A percentile compares a stretch with the other conserved stretches of the same genome.
Evolutionary conservation across 2,797 vertebrate genomes (phyloP).

Genomic region (Rachycentron canadum): DNA sequence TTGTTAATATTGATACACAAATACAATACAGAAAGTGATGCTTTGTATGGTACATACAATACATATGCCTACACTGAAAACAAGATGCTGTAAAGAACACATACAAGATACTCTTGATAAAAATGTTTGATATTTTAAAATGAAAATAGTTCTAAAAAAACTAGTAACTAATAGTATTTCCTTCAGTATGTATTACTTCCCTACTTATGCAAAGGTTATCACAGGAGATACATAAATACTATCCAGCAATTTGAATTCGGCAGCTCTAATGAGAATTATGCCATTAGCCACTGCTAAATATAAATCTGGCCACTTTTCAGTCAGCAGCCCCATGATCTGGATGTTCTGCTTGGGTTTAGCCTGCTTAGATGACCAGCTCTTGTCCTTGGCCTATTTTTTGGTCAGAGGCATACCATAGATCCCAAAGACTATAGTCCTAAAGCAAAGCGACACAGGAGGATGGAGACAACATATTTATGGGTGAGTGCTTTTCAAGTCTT

Average conservation of each 20-base stretch:
- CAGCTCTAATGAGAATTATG: conserved; percentile 38
- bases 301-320: conserved; percentile 57
- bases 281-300: conserved; percentile 41
- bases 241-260: conserved; percentile 7
- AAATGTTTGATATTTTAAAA: background rate
- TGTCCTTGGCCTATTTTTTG: conserved; percentile 83
- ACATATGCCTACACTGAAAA: background rate
- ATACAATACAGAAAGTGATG: background rate
- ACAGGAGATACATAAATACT: background rate
- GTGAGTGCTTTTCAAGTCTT: conserved; percentile 76
- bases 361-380: conserved; percentile 77
- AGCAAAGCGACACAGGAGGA: conserved; percentile 69
- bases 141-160: background rate
- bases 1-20: conserved; percentile 16
- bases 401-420: conserved; percentile 61
- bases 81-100: background rate
- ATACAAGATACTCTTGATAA: background rate
- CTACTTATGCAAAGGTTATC: conserved; percentile 8
- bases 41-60: background rate
- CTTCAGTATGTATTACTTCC: background rate
- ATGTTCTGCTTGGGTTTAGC: conserved; percentile 69
- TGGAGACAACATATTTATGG: conserved; percentile 74
- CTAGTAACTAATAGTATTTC: too few species aligned
- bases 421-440: conserved; percentile 67
- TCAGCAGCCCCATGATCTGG: conserved; percentile 65